phyloP scores from a whole-genome alignment of 2,113 vertebrate species.

The Capra hircus region DNA sequence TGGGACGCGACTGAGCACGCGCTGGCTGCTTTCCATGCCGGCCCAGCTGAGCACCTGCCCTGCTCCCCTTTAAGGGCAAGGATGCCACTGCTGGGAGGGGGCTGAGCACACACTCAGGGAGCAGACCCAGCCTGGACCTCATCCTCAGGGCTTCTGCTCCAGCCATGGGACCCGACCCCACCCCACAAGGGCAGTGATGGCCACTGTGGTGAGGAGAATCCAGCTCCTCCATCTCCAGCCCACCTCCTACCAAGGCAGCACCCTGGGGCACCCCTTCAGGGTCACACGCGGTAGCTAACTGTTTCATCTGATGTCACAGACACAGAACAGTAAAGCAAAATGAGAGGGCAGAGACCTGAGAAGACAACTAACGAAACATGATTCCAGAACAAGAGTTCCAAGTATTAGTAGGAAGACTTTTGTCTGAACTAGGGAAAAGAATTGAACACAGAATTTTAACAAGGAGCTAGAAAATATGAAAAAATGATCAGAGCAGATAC shows the following conservation, averaged over 20 bases:
- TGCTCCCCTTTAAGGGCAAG: background rate
- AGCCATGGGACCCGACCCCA: background rate
- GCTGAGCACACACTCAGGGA: background rate
- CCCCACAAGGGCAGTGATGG: background rate
- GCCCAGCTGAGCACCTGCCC: background rate
- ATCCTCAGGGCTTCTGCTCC: background rate
- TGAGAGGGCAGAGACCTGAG: background rate
- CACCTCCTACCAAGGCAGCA: background rate
- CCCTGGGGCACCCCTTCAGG: background rate
- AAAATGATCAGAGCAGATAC: background rate
- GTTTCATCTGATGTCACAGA: background rate
- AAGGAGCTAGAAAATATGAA: background rate
- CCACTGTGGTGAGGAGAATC: background rate
- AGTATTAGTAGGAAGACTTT: background rate
- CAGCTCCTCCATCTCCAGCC: background rate
- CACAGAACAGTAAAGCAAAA: no score
- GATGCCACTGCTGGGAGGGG: background rate
- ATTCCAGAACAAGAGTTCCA: background rate
- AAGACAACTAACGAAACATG: background rate
- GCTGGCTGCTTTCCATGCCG: background rate
- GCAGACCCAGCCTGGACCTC: background rate
- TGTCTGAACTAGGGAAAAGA: background rate
- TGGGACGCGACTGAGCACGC: fast-evolving
- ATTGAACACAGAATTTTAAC: background rate
- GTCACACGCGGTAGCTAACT: fast-evolving